phyloP scores from a whole-genome alignment of 2,113 vertebrate species.

The Oryzias javanicus region DNA sequence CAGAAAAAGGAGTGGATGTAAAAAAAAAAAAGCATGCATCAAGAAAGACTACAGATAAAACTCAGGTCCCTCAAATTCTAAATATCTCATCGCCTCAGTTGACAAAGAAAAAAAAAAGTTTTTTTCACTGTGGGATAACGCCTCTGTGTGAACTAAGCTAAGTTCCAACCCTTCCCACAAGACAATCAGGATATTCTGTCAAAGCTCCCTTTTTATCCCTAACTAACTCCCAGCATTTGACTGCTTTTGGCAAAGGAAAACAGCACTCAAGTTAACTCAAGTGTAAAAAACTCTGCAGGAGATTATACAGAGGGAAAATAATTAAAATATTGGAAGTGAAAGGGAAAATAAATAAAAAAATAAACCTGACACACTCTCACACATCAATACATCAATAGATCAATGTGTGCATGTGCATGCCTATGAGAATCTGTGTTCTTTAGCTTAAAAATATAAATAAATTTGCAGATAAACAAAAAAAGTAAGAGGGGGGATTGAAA shows the following conservation, averaged over 20 bases:
- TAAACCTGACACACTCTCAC: constrained; percentile 63
- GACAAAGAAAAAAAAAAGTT: constrained; percentile 51
- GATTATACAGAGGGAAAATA: constrained; percentile 65
- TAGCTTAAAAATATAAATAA: constrained; percentile 78
- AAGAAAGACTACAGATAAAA: constrained; percentile 39
- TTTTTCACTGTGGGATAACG: constrained; percentile 44
- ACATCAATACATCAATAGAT: constrained; percentile 78
- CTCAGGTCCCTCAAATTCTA: constrained; percentile 29
- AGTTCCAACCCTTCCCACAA: constrained; percentile 60
- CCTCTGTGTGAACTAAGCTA: constrained; percentile 45
- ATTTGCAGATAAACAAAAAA: constrained; percentile 76
- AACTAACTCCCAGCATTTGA: constrained; percentile 66
- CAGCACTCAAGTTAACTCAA: constrained; percentile 59
- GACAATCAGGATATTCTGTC: constrained; percentile 64
- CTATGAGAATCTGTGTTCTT: constrained; percentile 20
- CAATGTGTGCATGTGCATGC: constrained; percentile 39
- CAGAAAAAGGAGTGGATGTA: constrained; percentile 30
- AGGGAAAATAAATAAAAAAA: constrained; percentile 49
- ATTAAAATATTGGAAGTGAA: constrained; percentile 60
- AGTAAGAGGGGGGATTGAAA: constrained; percentile 63
- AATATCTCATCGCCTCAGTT: constrained; percentile 46
- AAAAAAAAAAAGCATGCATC: constrained; percentile 29
- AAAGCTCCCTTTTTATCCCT: constrained; percentile 48
- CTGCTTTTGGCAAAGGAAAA: constrained; percentile 65
- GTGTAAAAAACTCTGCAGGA: constrained; percentile 64